A percentile compares a stretch with the other conserved stretches of the same genome.
Evolutionary conservation across 2,888 invertebrate species (phyloP).

Genomic region (Steromphala cineraria): DNA sequence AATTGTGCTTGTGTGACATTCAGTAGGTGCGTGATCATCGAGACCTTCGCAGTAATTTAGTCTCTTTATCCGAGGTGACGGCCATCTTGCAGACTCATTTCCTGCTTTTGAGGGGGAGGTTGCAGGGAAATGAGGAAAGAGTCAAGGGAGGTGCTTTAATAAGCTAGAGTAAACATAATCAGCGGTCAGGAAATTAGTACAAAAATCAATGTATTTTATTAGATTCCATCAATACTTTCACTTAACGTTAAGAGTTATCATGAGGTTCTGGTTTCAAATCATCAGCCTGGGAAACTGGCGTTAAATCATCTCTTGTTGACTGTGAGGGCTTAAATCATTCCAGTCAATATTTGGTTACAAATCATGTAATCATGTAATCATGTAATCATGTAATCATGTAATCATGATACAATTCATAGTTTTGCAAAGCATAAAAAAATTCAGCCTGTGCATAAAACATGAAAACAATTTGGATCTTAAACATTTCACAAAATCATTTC

Average conservation of each 20-base stretch:
- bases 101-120: background rate
- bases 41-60: background rate
- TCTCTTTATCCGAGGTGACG: background rate
- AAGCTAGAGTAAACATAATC: conserved; percentile 7
- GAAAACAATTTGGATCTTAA: too few species aligned
- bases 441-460: too few species aligned
- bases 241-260: background rate
- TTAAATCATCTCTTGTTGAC: too few species aligned
- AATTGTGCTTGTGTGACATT: conserved; percentile 5
- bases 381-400: too few species aligned
- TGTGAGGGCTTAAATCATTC: too few species aligned
- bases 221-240: conserved; percentile 11
- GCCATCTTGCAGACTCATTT: background rate
- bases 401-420: too few species aligned
- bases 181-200: conserved; percentile 8
- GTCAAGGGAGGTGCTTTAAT: background rate
- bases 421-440: too few species aligned
- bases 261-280: background rate
- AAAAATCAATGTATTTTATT: conserved; percentile 17
- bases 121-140: background rate
- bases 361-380: too few species aligned
- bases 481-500: too few species aligned
- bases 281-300: too few species aligned
- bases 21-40: background rate
- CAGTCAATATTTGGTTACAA: too few species aligned